Evolutionary conservation across 2,797 vertebrate species (phyloP).

Genomic region (Triplophysa yarkandensis): DNA sequence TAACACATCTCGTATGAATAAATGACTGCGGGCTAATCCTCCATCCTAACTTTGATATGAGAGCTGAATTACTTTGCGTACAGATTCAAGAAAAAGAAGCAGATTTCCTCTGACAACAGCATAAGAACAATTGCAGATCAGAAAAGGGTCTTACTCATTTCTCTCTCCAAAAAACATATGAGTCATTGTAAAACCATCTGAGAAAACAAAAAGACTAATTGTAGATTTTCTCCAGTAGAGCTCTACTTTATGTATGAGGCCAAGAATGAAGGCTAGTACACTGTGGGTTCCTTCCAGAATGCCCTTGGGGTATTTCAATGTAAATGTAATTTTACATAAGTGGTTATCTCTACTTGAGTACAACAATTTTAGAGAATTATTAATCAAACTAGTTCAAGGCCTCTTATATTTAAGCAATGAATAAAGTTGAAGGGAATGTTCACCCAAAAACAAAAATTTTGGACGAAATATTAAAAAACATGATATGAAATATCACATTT

Average conservation of each 20-base stretch:
- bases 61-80: slow-evolving; percentile 51
- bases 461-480: no score
- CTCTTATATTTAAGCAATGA: no score
- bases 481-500: no score
- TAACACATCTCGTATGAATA: slow-evolving; percentile 57
- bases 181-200: slow-evolving; percentile 21
- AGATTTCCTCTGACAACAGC: slow-evolving; percentile 38
- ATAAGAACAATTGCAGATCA: slow-evolving; percentile 20
- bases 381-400: no score
- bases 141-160: slow-evolving; percentile 21
- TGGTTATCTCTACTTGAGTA: background rate
- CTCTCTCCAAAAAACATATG: slow-evolving; percentile 13
- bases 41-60: slow-evolving; percentile 54
- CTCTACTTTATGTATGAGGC: background rate
- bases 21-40: slow-evolving; percentile 55
- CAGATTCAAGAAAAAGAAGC: slow-evolving; percentile 48
- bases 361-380: background rate
- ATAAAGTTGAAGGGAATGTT: no score
- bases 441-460: no score
- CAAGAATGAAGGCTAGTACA: background rate
- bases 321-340: background rate
- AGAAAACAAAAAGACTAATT: slow-evolving; percentile 50
- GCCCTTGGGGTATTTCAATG: background rate
- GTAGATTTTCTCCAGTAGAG: slow-evolving; percentile 42
- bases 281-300: background rate